Evolutionary conservation across 2,888 invertebrate species (phyloP).

Genomic region (Thymelicus acteon): DNA sequence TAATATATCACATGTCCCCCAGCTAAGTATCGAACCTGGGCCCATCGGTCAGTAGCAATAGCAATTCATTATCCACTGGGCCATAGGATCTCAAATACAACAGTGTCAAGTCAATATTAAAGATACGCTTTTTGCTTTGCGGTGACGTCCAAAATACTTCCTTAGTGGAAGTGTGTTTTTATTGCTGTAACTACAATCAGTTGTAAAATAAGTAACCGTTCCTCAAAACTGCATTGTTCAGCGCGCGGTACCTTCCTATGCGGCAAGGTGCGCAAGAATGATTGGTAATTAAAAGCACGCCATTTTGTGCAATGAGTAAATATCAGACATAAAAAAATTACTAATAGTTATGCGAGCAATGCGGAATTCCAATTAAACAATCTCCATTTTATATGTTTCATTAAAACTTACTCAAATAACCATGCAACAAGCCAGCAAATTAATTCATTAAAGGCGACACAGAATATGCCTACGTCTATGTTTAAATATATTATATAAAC

Average conservation of each 20-base stretch:
- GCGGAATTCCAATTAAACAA: constrained; percentile 9
- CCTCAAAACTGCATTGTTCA: constrained; percentile 29
- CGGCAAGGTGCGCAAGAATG: constrained; percentile 27
- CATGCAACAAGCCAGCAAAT: constrained; percentile 28
- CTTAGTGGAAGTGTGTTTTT: constrained; percentile 6
- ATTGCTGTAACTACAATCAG: constrained; percentile 1
- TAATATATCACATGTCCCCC: too few relatives aligned
- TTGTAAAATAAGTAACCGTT: constrained; percentile 11
- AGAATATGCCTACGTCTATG: constrained; percentile 1
- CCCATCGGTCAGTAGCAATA: too few relatives aligned
- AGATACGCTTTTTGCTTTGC: constrained; percentile 11
- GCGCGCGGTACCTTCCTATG: constrained; percentile 24
- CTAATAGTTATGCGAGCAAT: constrained; percentile 1
- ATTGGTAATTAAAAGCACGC: constrained; percentile 32
- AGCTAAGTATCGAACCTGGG: too few relatives aligned
- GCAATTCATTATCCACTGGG: too few relatives aligned
- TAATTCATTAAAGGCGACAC: constrained; percentile 9
- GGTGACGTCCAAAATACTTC: constrained; percentile 22
- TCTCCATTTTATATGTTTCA: neutral
- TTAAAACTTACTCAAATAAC: constrained; percentile 2
- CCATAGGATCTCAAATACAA: too few relatives aligned
- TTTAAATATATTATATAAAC: constrained; percentile 16
- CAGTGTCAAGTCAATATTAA: constrained; percentile 2
- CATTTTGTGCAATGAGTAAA: constrained; percentile 31
- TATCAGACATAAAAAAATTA: neutral